Evolutionary conservation across 2,113 vertebrate species (phyloP).

Genomic region (Rhea pennata): DNA sequence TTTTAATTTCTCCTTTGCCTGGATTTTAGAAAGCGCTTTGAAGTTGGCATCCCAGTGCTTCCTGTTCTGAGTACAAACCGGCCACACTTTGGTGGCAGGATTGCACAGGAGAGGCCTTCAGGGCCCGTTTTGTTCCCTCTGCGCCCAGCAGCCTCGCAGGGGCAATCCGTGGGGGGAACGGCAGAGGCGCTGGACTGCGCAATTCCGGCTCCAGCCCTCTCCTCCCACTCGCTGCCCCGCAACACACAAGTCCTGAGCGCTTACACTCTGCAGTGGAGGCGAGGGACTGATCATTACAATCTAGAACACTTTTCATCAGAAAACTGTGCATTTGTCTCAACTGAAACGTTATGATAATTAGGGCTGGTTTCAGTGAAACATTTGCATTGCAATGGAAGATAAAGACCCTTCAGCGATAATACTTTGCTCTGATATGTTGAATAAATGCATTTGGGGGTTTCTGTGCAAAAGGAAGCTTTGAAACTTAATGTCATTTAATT

Average conservation of each 20-base stretch:
- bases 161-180: no score
- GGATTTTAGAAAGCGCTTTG: neutral
- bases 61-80: neutral
- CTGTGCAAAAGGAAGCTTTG: neutral
- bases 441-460: neutral
- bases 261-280: no score
- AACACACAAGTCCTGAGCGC: neutral
- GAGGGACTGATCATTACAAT: neutral
- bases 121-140: neutral
- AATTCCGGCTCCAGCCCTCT: no score
- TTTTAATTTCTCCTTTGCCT: neutral
- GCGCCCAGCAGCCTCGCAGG: no score
- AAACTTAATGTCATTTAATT: neutral
- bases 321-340: neutral
- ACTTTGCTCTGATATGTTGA: neutral
- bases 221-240: no score
- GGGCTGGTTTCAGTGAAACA: neutral
- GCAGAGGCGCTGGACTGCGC: no score
- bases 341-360: neutral
- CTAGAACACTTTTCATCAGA: neutral
- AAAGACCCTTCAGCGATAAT: neutral
- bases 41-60: no score
- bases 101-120: neutral
- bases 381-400: neutral
- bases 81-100: neutral